Conservation (phyloP, 2,888 invertebrate genomes). For the Acleris holmiana region DNA sequence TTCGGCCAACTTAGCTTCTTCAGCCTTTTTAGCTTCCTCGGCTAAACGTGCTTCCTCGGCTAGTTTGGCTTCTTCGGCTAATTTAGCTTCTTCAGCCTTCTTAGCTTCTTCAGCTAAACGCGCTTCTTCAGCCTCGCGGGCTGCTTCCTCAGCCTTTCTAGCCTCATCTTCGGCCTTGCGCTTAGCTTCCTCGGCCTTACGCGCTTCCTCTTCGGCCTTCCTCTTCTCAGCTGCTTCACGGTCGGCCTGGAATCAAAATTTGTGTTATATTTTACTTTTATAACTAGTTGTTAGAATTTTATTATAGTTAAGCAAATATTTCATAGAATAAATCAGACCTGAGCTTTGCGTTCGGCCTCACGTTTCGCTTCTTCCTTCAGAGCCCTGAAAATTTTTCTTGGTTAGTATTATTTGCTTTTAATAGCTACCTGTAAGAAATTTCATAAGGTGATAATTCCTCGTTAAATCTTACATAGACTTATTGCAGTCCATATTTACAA, state of each 20-base stretch:
- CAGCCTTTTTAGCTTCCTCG: constrained; percentile 69
- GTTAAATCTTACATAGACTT: too few species aligned
- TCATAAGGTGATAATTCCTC: too few species aligned
- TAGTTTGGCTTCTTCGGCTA: constrained; percentile 73
- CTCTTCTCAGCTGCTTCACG: constrained; percentile 77
- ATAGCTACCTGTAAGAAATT: background rate
- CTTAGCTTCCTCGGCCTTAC: constrained; percentile 78
- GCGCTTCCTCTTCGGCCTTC: constrained; percentile 83
- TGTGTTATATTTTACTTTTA: background rate
- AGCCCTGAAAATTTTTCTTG: constrained; percentile 59
- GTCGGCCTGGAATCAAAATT: constrained; percentile 55
- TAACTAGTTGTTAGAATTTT: background rate
- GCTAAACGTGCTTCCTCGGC: constrained; percentile 75
- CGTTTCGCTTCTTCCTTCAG: constrained; percentile 82
- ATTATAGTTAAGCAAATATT: background rate
- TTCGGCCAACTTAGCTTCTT: constrained; percentile 71
- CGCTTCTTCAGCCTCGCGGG: constrained; percentile 71
- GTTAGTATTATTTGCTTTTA: too few species aligned
- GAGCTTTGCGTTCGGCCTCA: constrained; percentile 77
- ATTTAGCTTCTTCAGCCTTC: constrained; percentile 55
- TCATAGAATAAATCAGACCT: constrained; percentile 46
- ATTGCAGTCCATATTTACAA: too few species aligned
- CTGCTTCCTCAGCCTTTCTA: constrained; percentile 59
- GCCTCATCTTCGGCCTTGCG: constrained; percentile 79
- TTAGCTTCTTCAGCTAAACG: constrained; percentile 71